These are phyloP conservation scores for Drosophila austrosaltans DNA, from an alignment of 2,888 invertebrate genomes.

Conservation along the genomic window DNA sequence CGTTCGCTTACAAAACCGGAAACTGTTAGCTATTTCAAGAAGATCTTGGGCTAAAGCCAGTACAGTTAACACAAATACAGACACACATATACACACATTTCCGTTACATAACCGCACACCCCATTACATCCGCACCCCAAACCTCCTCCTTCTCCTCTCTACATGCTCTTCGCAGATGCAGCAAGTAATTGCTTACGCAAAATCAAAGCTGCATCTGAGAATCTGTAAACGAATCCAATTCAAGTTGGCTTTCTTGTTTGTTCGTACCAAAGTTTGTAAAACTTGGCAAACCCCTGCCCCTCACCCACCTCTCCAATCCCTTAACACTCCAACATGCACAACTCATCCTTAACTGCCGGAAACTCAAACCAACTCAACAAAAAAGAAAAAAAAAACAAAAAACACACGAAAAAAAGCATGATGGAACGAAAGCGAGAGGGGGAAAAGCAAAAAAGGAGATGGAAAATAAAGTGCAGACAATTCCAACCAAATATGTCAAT, in stretches of 20 bases:
- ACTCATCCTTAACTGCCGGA: conserved; percentile 45
- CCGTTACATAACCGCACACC: conserved; percentile 3
- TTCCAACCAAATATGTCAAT: conserved; percentile 73
- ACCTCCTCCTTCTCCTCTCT: not conserved
- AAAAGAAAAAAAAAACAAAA: conserved; percentile 32
- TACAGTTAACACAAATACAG: conserved; percentile 44
- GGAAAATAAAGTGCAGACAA: conserved; percentile 32
- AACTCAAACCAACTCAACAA: conserved; percentile 66
- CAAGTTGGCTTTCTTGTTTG: conserved; percentile 23
- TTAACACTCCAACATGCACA: conserved; percentile 1
- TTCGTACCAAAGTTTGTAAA: conserved; percentile 55
- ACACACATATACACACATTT: conserved; percentile 12
- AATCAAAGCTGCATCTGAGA: conserved; percentile 55
- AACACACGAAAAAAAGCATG: conserved; percentile 19
- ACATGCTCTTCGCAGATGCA: not conserved
- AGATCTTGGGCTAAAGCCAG: conserved; percentile 82
- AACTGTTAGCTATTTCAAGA: conserved; percentile 83
- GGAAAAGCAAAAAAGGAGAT: not conserved
- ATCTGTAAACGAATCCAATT: conserved; percentile 15
- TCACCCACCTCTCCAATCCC: not conserved
- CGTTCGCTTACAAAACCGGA: conserved; percentile 83
- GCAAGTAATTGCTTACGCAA: conserved; percentile 57
- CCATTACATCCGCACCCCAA: not conserved
- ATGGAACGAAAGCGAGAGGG: not conserved
- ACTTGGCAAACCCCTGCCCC: conserved; percentile 28